These are phyloP conservation scores for Tetranychus truncatus DNA, from an alignment of 2,888 invertebrate species.

Conservation along the genomic window DNA sequence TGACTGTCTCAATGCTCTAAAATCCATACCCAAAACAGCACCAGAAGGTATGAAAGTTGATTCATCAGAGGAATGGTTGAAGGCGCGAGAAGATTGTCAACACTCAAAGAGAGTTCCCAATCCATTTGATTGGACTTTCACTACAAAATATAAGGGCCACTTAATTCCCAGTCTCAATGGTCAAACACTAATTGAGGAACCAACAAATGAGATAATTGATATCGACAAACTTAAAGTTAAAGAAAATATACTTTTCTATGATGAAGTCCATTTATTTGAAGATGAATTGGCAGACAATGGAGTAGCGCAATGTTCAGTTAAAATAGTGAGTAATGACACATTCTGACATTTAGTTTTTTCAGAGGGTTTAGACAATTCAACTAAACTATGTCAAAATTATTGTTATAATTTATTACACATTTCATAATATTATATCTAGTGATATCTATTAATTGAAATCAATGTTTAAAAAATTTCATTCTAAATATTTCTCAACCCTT, in stretches of 20 bases:
- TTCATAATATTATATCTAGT: constrained; percentile 4
- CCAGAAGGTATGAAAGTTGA: constrained; percentile 62
- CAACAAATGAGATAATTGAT: constrained; percentile 58
- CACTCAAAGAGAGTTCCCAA: constrained; percentile 46
- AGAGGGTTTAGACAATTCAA: too few relatives aligned
- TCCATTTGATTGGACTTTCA: constrained; percentile 94
- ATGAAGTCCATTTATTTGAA: constrained; percentile 81
- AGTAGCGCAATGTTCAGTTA: constrained; percentile 66
- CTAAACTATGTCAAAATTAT: not conserved
- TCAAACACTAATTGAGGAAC: constrained; percentile 34
- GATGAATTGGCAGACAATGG: constrained; percentile 98
- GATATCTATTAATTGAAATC: not conserved
- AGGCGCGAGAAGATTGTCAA: constrained; percentile 51
- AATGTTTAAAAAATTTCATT: not conserved
- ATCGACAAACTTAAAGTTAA: constrained; percentile 65
- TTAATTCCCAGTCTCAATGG: constrained; percentile 25
- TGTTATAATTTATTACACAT: constrained; percentile 7
- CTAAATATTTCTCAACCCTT: not conserved
- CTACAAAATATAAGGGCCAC: constrained; percentile 69
- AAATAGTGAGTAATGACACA: constrained; percentile 50
- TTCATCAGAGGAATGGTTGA: constrained; percentile 75
- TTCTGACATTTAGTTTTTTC: not conserved
- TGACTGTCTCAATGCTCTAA: constrained; percentile 73
- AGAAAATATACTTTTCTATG: constrained; percentile 82
- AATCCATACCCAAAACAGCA: constrained; percentile 49